Base-by-base conservation (phyloP, 2,797 vertebrate genomes). In the Girardinus metallicus region DNA sequence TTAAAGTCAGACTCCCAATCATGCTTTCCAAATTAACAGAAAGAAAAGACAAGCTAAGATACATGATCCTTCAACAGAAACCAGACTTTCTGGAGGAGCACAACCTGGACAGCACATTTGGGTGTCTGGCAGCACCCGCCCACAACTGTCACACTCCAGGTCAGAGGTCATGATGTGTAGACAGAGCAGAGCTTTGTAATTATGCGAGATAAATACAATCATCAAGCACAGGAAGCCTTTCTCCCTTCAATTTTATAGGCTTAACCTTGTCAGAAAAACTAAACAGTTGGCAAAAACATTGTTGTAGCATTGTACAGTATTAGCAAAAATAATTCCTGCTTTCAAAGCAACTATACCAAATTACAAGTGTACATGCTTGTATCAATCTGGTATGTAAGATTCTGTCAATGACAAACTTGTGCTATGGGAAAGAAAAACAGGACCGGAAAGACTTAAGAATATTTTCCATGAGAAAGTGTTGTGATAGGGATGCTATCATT, bases 171-270 rank as follows among this genome's bases (percentile, higher is more conserved):
- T 85, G 73, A 89, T 74, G 88, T 88, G 90, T 83, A 93, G 91
- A 92, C 90, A 86, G 91, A 92, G 80, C 92, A 93, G 93, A 90
- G 90, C 90, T 93, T 94, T 88, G 89, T 94, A 95, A 95, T 94
- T 95, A 93, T 93, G 92, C 88, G 89, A 91, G 93, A 94, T 93
- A 92, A 93, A 94, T 92, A 88, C 90, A 94, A 94, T 95, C 92
- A 90, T 95, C 92, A 90, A 87, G 83, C 90, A 86, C 89, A 93
- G 92, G 92, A 95, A 94, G 88, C 87, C 76, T 88, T 92, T 92
- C 91, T 79, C 85, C 73, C 76, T 77, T 90, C 81, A 85, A 91
- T 94, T 94, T 43, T 92, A 85, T 77, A 36, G 89, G 94, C 92
- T 94, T 94, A 93, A 94, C 93, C 93, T 91, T 92, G 89, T 93